Percentiles rank a stretch among this genome's conserved stretches.
Conservation (phyloP, 2,113 vertebrate species). For the Clarias macrocephalus region DNA sequence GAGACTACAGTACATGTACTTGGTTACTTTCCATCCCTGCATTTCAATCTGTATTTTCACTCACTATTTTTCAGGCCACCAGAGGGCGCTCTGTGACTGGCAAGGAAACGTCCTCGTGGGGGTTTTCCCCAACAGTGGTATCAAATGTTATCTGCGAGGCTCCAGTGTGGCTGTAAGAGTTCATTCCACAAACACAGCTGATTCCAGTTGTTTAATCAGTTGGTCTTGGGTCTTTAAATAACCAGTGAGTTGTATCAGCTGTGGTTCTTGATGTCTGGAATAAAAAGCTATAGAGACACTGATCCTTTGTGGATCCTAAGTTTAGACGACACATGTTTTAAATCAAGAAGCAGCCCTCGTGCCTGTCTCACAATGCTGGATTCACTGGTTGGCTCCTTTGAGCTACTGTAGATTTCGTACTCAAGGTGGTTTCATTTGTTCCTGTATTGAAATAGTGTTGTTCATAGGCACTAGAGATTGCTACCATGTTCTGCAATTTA, state of each 20-base stretch:
- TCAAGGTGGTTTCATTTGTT: background rate
- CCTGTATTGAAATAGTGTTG: background rate
- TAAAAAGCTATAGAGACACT: background rate
- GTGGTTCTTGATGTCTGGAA: background rate
- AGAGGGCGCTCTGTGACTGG: background rate
- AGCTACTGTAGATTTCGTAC: background rate
- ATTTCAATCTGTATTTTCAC: too few relatives aligned
- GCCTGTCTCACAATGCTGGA: background rate
- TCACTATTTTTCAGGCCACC: background rate
- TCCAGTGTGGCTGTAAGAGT: slow-evolving; percentile 16
- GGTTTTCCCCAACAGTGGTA: background rate
- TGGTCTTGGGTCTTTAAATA: slow-evolving; percentile 16
- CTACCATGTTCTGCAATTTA: background rate
- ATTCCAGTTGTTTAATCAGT: slow-evolving; percentile 33
- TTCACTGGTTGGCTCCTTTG: background rate
- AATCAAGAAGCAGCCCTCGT: background rate
- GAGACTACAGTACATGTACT: background rate
- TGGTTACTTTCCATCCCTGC: background rate
- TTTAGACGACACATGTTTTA: background rate
- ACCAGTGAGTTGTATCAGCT: slow-evolving; percentile 9
- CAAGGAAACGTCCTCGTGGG: background rate
- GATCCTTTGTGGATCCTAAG: background rate
- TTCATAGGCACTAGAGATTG: background rate
- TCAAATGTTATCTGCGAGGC: slow-evolving; percentile 3
- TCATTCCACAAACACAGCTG: slow-evolving; percentile 17